Base-by-base conservation (phyloP, 2,113 vertebrate genomes). In the Progne subis region DNA sequence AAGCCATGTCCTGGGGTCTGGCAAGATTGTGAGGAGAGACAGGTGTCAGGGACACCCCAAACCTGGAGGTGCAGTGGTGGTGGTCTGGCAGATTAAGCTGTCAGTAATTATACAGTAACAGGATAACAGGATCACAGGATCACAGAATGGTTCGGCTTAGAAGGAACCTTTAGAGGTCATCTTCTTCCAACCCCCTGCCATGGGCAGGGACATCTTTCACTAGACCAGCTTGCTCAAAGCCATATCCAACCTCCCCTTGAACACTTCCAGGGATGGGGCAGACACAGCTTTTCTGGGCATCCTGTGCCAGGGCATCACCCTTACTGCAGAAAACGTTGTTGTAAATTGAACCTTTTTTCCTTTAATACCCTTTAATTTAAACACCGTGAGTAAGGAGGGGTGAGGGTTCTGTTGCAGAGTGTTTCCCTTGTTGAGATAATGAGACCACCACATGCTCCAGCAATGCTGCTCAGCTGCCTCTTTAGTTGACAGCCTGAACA, bases 11-110 rank as follows among this genome's bases (percentile, higher is more conserved):
- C n/a, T 12, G 49, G 52, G 37, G 4, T 60, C 37, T 34, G 65
- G 4, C 0, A 10, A 41, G 49, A 18, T 0, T 3, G 21, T 4
- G 26, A 17, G 37, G 5, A 6, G 21, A 18, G 49, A 34, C 0
- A 8, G 17, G 32, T 15, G 49, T 32, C 46, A 47, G 43, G 16
- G 32, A 12, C 47, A 13, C 23, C 39, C 3, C 37, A 6, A 1
- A 23, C 1, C 18, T 6, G 67, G 14, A 16, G 20, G 31, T 1
- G 32, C 3, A 5, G 69, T 5, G 50, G 9, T 2, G 1, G 26
- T 3, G 41, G 11, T 2, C 50, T 4, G 0, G 44, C 52, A 44
- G n/a, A 5, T 13, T 24, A 59, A 32, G 25, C 31, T 4, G 17
- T 7, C 4, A 60, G 53, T 12, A 10, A 57, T 7, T 32, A 24